Base-by-base conservation (phyloP, 2,888 invertebrate species). In the Craniophora ligustri region DNA sequence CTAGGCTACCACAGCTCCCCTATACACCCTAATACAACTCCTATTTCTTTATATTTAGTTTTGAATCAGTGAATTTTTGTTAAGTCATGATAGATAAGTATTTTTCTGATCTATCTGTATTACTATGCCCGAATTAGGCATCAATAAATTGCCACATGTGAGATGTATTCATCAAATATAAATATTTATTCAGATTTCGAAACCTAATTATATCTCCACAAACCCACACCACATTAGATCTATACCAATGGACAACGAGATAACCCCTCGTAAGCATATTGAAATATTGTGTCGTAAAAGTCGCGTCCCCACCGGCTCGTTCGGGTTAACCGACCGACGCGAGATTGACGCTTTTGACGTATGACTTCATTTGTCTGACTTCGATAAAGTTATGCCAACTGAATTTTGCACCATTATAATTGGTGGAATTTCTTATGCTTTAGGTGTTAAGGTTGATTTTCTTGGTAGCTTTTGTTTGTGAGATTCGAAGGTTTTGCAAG, bases 301-400 rank as follows among this genome's bases (percentile, higher is more conserved):
- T 88, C 89, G 76, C 78, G 84, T 78, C 81, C 74, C 75, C 79
- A 82, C 84, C 79, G 76, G 78, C 85, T 87, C 82, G 84, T 82
- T 84, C 85, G 73, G 84, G 76, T 84, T 87, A 88, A 91, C 89
- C 86, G 86, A 88, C 85, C 82, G 81, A 85, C 73, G 67, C 69
- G 75, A 85, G 86, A 89, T 86, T 87, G 89, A 87, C 85, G 77
- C 70, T 65, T 67, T 68, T 88, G 92, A 92, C 83, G 85, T 86
- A 93, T 91, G 87, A 79, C 93, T 93, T 93, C 91, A 93, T 93
- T 92, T 90, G 88, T 86, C 87, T 84, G 87, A 82, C 84, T 89
- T 88, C 89, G 87, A 91, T 92, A 90, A 90, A 86, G 79, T 84
- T 78, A 68, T 65, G 78, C 91, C 74, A 86, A 77, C 31, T 39